Base-by-base conservation (phyloP, 2,888 invertebrate species). In the Pecten maximus region DNA sequence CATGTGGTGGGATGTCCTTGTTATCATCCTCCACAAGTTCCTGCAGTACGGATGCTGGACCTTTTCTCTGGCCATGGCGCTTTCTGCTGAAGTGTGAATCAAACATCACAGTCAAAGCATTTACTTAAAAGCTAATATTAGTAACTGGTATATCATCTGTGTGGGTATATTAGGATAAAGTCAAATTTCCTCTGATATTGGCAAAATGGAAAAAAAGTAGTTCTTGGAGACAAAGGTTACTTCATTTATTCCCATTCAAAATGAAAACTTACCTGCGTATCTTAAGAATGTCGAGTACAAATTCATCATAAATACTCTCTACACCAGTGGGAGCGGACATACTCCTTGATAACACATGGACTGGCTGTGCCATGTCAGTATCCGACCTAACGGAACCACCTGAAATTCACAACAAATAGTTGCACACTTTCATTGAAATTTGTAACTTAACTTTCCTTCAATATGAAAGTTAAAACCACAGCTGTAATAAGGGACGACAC, bases 251-350 rank as follows among this genome's bases (percentile, higher is more conserved):
- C 44, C 12, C 6, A 44, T 44, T 44, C n/a, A n/a, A n/a, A 44
- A 48, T 23, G 19, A 16, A 16, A 16, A 86, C 89, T 48, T 93
- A 95, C 95, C 95, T 94, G 91, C 95, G 95, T 48, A 95, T 90
- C 88, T 94, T 94, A 12, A 94, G 93, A 50, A 96, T 94, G 60
- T 96, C 96, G 0, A 96, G 92, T 19, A 96, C 92, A 48, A 95
- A 94, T 91, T 96, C 96, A 91, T 96, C 96, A 87, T 93, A 94
- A 40, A 94, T 92, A n/a, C 89, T 88, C 86, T 95, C 94, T 3
- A 95, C 94, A 86, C 95, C 95, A n/a, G 94, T 93, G 0, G 96
- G 96, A 4, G 95, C 96, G 23, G 96, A 96, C 50, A 95, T 91
- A 92, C 96, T 96, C 86, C 96, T 94, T 40, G 94, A 92, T 40